phyloP scores from a whole-genome alignment of 2,797 vertebrate genomes.

The Hippopotamyrus pictus region DNA sequence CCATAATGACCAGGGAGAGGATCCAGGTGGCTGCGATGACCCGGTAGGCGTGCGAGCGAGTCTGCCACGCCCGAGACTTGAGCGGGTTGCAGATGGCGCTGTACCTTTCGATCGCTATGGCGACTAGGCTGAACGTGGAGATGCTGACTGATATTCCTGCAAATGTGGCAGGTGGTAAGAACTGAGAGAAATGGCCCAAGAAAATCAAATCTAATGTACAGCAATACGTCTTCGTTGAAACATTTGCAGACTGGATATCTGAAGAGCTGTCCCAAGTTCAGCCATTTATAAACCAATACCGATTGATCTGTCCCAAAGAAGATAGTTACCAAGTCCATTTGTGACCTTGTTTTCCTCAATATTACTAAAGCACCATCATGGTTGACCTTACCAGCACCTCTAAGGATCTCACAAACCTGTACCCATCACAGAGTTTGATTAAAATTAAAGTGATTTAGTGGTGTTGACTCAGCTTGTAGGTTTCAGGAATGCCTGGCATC shows the following conservation, averaged over 20 bases:
- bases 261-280: background rate
- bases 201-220: background rate
- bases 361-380: background rate
- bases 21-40: conserved; percentile 85
- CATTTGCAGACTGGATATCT: background rate
- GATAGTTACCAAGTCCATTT: background rate
- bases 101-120: conserved; percentile 91
- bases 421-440: background rate
- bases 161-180: background rate
- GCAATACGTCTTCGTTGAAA: background rate
- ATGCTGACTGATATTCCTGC: conserved; percentile 92
- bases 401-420: background rate
- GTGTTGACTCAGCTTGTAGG: background rate
- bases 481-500: background rate
- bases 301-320: background rate
- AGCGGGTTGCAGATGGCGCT: conserved; percentile 93
- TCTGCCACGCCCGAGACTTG: conserved; percentile 90
- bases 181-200: background rate
- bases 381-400: background rate
- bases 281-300: background rate
- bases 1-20: conserved; percentile 81
- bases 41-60: conserved; percentile 84
- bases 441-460: background rate
- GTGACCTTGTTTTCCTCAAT: background rate
- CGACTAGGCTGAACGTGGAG: conserved; percentile 90